Evolutionary conservation across 2,797 vertebrate genomes (phyloP).

Genomic region (Pristis pectinata): DNA sequence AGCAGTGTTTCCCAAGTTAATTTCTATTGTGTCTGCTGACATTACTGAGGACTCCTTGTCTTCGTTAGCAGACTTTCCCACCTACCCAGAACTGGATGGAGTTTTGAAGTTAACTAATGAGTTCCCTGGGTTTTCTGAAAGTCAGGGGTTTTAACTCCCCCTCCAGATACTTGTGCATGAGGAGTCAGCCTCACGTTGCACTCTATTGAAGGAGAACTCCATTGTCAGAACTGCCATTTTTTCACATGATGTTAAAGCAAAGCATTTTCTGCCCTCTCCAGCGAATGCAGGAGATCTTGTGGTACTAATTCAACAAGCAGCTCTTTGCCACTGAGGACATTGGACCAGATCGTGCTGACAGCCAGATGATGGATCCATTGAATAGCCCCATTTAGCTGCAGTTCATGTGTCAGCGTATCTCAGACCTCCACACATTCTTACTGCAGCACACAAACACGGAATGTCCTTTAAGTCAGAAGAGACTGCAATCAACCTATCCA

Average conservation of each 20-base stretch:
- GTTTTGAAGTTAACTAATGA: not conserved
- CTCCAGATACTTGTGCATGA: not conserved
- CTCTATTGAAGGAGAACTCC: not conserved
- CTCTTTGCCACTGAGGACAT: too few relatives aligned
- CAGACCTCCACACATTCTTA: too few relatives aligned
- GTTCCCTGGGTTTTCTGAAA: not conserved
- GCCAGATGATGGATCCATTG: too few relatives aligned
- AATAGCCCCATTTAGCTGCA: too few relatives aligned
- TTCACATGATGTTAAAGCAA: not conserved
- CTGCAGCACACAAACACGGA: too few relatives aligned
- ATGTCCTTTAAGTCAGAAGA: too few relatives aligned
- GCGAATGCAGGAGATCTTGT: not conserved
- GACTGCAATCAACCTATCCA: too few relatives aligned
- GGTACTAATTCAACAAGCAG: not conserved
- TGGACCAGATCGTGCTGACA: too few relatives aligned
- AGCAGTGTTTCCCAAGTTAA: not conserved
- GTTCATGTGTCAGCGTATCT: too few relatives aligned
- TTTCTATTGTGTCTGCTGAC: not conserved
- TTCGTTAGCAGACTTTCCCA: not conserved
- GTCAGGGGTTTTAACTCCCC: not conserved
- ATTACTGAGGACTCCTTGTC: not conserved
- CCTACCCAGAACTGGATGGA: not conserved
- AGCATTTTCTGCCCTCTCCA: not conserved
- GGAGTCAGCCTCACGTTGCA: not conserved
- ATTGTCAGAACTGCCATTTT: not conserved